A percentile compares a stretch with the other conserved stretches of the same genome.
Conservation (phyloP, 2,113 vertebrate species). For the Pycnonotus jocosus region DNA sequence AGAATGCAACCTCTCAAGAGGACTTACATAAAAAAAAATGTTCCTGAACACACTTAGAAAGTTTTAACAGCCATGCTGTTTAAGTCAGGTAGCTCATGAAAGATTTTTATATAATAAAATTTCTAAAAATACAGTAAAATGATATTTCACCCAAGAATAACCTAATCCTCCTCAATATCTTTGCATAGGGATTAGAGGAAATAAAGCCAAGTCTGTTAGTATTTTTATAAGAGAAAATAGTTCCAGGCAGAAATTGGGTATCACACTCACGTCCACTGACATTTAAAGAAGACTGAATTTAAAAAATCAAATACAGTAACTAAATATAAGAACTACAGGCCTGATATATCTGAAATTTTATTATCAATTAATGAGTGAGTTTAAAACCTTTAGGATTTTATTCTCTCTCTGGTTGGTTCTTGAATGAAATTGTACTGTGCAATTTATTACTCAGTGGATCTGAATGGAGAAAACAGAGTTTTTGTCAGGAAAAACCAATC, state of each 20-base stretch:
- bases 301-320: neutral
- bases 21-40: neutral
- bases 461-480: neutral
- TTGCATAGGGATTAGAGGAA: neutral
- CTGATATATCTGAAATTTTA: neutral
- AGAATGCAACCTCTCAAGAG: neutral
- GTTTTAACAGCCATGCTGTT: neutral
- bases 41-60: neutral
- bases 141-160: neutral
- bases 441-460: neutral
- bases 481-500: neutral
- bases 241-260: neutral
- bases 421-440: neutral
- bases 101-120: neutral
- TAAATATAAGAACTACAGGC: neutral
- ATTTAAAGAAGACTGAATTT: neutral
- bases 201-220: neutral
- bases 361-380: neutral
- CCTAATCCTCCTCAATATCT: neutral
- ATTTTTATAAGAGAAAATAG: neutral
- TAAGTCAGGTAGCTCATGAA: neutral
- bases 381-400: neutral
- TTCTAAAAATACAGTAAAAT: conserved; percentile 11
- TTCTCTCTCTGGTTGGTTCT: neutral
- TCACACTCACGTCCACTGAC: neutral